phyloP scores from a whole-genome alignment of 1,140 invertebrate species.

The Ooceraea biroi region DNA sequence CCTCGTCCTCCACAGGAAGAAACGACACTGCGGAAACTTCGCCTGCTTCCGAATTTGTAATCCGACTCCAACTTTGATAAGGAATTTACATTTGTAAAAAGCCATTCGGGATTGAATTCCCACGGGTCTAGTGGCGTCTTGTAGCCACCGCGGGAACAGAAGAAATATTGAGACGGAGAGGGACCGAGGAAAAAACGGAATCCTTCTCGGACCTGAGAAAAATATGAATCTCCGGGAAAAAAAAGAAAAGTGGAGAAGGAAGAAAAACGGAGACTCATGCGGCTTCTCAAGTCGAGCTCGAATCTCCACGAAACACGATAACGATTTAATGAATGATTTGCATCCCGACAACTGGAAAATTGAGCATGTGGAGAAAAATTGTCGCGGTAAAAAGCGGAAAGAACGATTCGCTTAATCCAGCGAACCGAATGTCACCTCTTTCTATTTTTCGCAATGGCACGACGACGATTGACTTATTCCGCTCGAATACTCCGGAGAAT shows the following conservation, averaged over 20 bases:
- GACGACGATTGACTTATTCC: constrained; percentile 61
- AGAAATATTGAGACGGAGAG: constrained; percentile 48
- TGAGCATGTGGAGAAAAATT: background rate
- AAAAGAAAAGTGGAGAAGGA: background rate
- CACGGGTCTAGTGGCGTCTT: constrained; percentile 49
- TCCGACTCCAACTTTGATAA: constrained; percentile 80
- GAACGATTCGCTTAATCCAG: constrained; percentile 69
- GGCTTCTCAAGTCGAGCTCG: too few relatives aligned
- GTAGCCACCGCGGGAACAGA: constrained; percentile 11
- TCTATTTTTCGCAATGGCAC: constrained; percentile 25
- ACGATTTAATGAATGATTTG: constrained; percentile 24
- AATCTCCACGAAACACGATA: background rate
- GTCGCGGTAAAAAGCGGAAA: background rate
- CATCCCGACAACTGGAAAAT: constrained; percentile 33
- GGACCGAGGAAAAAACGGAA: background rate
- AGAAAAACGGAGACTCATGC: background rate
- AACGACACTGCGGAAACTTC: constrained; percentile 75
- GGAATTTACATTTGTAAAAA: constrained; percentile 83
- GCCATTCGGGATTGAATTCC: constrained; percentile 77
- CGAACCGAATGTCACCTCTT: constrained; percentile 35
- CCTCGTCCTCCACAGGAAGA: constrained; percentile 41
- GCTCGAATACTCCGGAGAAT: constrained; percentile 18
- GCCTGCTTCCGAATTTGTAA: constrained; percentile 81
- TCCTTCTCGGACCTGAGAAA: background rate
- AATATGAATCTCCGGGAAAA: constrained; percentile 18